Base-by-base conservation (phyloP, 2,113 vertebrate species). In the Acinonyx jubatus region DNA sequence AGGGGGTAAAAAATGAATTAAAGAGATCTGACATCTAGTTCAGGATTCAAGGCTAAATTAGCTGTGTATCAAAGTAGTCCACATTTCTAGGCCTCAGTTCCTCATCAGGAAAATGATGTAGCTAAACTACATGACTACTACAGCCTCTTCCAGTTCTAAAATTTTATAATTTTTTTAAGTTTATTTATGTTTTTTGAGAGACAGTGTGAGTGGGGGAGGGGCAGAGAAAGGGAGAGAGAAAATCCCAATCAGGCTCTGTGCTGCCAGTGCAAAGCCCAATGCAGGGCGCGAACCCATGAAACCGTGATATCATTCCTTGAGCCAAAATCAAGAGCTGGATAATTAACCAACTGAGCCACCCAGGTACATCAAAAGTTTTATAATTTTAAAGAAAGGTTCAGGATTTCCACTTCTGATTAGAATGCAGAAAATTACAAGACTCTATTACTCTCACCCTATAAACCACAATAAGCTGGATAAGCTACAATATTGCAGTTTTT, bases 321-420 rank as follows among this genome's bases (percentile, higher is more conserved):
- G 57, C 57, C 7, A 8, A 61, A 23, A 23, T 61, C 57, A 61
- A 61, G 21, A 61, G 21, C 2, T 61, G 57, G 18, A 61, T 23
- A 8, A 7, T 61, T 23, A 61, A 61, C 57, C 57, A 7, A 61
- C 21, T 23, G 21, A 61, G 57, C 7, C 57, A 61, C 57, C 57
- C 57, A 61, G 21, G 21, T 7, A 7, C 57, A 21, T 7, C 57
- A 23, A 65, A 87, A 84, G 83, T 41, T 66, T 89, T 69, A 19
- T 74, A 45, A 81, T 81, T 93, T 92, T 94, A 90, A 55, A 66
- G 19, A 66, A 21, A 93, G 71, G 31, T 29, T 95, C 36, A 90
- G 76, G 48, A 85, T 81, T 95, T 90, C 65, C 29, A 93, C 27
- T 95, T 89, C 29, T 90, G 87, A 82, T 69, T 91, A 76, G 57